phyloP scores from a whole-genome alignment of 2,797 vertebrate genomes.

The Glyptemys insculpta region DNA sequence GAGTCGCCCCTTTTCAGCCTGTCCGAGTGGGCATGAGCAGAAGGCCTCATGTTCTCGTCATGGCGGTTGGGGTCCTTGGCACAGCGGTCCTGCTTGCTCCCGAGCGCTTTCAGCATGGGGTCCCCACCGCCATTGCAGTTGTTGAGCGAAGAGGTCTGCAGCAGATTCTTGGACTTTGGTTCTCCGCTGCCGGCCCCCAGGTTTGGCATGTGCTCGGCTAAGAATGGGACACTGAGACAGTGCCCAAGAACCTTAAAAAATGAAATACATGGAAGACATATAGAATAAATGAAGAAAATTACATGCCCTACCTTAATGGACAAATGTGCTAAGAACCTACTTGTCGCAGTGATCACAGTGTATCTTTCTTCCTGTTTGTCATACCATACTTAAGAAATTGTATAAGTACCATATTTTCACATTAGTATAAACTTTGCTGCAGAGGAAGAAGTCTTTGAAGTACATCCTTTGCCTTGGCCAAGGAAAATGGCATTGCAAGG shows the following conservation, averaged over 20 bases:
- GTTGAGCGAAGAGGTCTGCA: conserved; percentile 80
- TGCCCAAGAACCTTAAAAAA: not conserved
- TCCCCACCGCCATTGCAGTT: conserved; percentile 80
- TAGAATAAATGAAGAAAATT: not conserved
- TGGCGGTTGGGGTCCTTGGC: conserved; percentile 78
- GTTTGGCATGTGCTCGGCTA: conserved; percentile 78
- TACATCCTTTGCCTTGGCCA: not conserved
- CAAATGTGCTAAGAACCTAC: rapidly evolving
- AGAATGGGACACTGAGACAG: conserved; percentile 53
- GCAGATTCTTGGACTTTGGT: conserved; percentile 81
- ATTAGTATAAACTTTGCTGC: not conserved
- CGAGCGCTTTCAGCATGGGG: conserved; percentile 71
- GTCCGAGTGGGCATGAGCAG: conserved; percentile 76
- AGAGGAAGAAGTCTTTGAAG: not conserved
- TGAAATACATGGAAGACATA: not conserved
- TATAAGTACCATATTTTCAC: rapidly evolving
- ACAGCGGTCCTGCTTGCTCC: conserved; percentile 76
- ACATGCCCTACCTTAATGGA: not conserved
- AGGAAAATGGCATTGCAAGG: not conserved
- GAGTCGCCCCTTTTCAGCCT: conserved; percentile 86
- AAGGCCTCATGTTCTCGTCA: conserved; percentile 85
- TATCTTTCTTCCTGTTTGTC: not conserved
- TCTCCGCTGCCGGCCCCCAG: conserved; percentile 67
- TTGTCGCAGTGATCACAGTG: not conserved
- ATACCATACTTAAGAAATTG: not conserved